phyloP scores from a whole-genome alignment of 2,113 vertebrate genomes.

The Coptodon bakossiorum region DNA sequence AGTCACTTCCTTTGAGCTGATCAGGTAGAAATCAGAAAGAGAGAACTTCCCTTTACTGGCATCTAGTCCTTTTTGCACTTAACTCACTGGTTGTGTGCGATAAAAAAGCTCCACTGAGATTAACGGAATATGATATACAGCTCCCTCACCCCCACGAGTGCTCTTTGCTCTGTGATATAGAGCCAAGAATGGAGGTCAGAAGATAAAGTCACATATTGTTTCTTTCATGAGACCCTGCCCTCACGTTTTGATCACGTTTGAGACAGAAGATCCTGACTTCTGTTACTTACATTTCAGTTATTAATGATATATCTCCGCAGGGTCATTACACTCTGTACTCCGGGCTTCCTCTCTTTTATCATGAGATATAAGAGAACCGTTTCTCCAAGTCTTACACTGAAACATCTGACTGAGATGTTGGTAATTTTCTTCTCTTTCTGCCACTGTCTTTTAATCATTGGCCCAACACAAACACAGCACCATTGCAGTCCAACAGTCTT shows the following conservation, averaged over 20 bases:
- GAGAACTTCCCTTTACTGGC: not conserved
- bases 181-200: not conserved
- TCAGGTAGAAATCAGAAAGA: not conserved
- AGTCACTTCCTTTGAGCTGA: not conserved
- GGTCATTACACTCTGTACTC: not conserved
- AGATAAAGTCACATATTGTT: not conserved
- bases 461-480: not conserved
- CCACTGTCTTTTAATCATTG: not conserved
- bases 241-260: not conserved
- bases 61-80: not conserved
- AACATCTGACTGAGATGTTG: not conserved
- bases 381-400: not conserved
- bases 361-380: not conserved
- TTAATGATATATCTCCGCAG: not conserved
- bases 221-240: not conserved
- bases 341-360: not conserved
- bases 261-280: not conserved
- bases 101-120: not conserved
- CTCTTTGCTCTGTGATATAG: not conserved
- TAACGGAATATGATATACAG: not conserved
- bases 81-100: not conserved
- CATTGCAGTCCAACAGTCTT: not conserved
- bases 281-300: not conserved
- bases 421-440: not conserved
- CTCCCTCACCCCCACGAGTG: not conserved